phyloP scores from a whole-genome alignment of 2,797 vertebrate species.

The Girardinus metallicus region DNA sequence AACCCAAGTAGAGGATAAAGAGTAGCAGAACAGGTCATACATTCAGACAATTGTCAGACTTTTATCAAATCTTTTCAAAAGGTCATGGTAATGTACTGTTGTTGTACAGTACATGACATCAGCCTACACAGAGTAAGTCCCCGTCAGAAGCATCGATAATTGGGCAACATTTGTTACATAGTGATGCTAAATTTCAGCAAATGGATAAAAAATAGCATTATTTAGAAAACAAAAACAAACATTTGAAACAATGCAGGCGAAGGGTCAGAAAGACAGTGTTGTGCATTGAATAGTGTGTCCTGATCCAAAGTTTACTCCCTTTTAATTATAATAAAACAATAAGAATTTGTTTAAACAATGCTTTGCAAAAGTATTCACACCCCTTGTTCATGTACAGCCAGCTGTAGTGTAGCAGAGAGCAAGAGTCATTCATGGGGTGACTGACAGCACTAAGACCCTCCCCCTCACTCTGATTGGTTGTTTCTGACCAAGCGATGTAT shows the following conservation, averaged over 20 bases:
- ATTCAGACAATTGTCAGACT: constrained; percentile 23
- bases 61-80: constrained; percentile 23
- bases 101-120: background rate
- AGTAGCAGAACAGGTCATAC: constrained; percentile 21
- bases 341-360: background rate
- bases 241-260: background rate
- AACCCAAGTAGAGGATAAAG: constrained; percentile 1
- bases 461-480: too few species aligned
- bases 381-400: background rate
- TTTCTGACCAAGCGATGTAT: too few species aligned
- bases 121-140: background rate
- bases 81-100: background rate
- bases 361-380: background rate
- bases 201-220: background rate
- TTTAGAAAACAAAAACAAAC: background rate
- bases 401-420: too few species aligned
- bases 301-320: background rate
- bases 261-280: background rate
- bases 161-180: background rate
- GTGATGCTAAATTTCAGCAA: background rate
- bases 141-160: background rate
- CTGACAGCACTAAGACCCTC: too few species aligned
- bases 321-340: background rate
- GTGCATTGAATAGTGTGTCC: background rate
- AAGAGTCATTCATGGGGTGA: too few species aligned